A percentile compares a stretch with the other conserved stretches of the same genome.
These are phyloP conservation scores for Sinocyclocheilus anshuiensis DNA, from an alignment of 2,113 vertebrate genomes.

Conservation along the genomic window DNA sequence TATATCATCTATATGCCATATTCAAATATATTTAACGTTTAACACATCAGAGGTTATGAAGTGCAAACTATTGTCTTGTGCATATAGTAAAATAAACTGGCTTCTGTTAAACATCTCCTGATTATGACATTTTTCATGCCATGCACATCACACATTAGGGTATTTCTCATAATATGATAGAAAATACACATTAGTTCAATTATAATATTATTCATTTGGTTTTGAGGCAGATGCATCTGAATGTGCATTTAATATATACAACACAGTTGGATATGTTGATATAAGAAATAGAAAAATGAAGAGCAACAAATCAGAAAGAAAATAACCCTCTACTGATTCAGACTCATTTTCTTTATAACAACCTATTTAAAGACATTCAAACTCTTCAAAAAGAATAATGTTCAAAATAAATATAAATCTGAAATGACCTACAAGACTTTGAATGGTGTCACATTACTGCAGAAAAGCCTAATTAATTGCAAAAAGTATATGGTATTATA, in stretches of 20 bases:
- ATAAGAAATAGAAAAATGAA: background rate
- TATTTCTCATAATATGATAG: background rate
- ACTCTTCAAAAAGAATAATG: background rate
- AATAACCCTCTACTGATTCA: background rate
- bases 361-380: background rate
- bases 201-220: background rate
- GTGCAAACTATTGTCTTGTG: background rate
- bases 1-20: background rate
- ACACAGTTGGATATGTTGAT: background rate
- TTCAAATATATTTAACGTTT: slow-evolving; percentile 7
- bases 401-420: background rate
- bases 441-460: background rate
- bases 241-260: background rate
- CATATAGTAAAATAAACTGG: background rate
- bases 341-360: background rate
- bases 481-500: background rate
- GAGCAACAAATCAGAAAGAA: background rate
- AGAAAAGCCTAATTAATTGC: background rate
- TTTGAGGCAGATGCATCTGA: background rate
- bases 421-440: background rate
- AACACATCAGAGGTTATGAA: background rate
- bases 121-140: background rate
- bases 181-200: background rate
- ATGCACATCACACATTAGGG: background rate
- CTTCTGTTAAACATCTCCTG: background rate